A percentile compares a stretch with the other conserved stretches of the same genome.
Evolutionary conservation across 1,140 invertebrate genomes (phyloP).

Genomic region (Caenorhabditis latens): DNA sequence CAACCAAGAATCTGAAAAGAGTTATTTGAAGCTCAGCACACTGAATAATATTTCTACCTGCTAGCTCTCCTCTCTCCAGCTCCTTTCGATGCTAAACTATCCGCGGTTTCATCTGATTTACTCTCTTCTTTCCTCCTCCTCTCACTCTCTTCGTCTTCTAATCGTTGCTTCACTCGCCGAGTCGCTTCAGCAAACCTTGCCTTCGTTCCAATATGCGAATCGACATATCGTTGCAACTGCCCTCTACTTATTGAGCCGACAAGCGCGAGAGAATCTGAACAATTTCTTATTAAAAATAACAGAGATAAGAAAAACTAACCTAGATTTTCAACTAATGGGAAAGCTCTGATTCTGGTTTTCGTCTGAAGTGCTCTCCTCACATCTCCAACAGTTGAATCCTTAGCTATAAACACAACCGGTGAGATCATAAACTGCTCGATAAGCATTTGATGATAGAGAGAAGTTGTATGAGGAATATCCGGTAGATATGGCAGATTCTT

Average conservation of each 20-base stretch:
- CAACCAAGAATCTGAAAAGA: slow-evolving; percentile 22
- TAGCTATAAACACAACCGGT: slow-evolving; percentile 62
- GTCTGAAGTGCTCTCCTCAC: slow-evolving; percentile 68
- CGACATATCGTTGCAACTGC: slow-evolving; percentile 66
- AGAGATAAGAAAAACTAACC: not conserved
- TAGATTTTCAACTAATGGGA: slow-evolving; percentile 73
- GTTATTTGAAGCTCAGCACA: too few relatives aligned
- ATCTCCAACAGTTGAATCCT: slow-evolving; percentile 71
- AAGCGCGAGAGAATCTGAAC: slow-evolving; percentile 67
- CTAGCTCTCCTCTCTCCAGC: slow-evolving; percentile 38
- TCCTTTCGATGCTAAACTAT: not conserved
- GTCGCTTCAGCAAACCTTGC: slow-evolving; percentile 69
- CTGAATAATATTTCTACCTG: not conserved
- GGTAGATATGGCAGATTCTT: slow-evolving; percentile 97
- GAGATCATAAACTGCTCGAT: slow-evolving; percentile 75
- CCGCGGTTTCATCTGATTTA: not conserved
- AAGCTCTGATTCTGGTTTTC: slow-evolving; percentile 68
- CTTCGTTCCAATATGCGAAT: slow-evolving; percentile 65
- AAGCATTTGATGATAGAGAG: slow-evolving; percentile 70
- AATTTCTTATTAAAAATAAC: not conserved
- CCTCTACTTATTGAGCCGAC: slow-evolving; percentile 72
- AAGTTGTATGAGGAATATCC: slow-evolving; percentile 71
- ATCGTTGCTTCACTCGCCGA: slow-evolving; percentile 46
- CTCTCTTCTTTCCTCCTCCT: slow-evolving; percentile 12
- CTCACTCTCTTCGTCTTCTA: slow-evolving; percentile 65